Conservation (phyloP, 35 echinoderm and acorn worm species). For the Acanthaster planci region DNA sequence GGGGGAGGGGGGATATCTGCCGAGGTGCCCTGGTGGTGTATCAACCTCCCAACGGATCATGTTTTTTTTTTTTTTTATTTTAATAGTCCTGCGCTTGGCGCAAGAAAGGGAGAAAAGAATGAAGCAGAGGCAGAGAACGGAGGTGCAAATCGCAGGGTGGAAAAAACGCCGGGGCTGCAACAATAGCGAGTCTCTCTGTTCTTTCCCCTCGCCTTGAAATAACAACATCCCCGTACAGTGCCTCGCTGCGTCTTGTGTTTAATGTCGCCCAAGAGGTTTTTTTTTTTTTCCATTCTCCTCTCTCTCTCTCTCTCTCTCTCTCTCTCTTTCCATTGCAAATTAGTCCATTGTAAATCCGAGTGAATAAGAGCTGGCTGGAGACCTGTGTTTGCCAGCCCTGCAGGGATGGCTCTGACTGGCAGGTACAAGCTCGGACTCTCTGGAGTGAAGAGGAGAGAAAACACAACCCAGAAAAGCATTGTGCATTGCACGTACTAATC, state of each 20-base stretch:
- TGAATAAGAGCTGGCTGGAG: conserved; percentile 8
- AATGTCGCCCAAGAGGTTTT: conserved; percentile 10
- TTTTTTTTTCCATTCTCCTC: background rate
- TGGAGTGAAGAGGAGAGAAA: too few relatives aligned
- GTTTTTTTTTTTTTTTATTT: too few relatives aligned
- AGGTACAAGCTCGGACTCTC: too few relatives aligned
- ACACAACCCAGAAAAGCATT: too few relatives aligned
- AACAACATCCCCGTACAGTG: background rate
- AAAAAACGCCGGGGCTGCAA: background rate
- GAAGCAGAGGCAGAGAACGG: background rate
- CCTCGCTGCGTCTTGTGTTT: background rate
- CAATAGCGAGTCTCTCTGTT: background rate
- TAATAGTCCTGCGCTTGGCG: too few relatives aligned
- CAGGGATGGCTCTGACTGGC: background rate
- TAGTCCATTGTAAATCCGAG: background rate
- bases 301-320: background rate
- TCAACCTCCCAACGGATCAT: too few relatives aligned
- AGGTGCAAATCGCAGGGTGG: background rate
- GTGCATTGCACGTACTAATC: too few relatives aligned
- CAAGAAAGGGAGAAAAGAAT: too few relatives aligned
- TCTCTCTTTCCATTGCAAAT: background rate
- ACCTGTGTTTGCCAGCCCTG: background rate
- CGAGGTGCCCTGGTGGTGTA: too few relatives aligned
- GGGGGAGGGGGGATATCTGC: background rate
- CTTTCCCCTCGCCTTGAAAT: conserved; percentile 2